Evolutionary conservation across 2,888 invertebrate species (phyloP), one percentile per base, ranked within the genome.

Genomic region (Eupithecia tripunctaria): DNA sequence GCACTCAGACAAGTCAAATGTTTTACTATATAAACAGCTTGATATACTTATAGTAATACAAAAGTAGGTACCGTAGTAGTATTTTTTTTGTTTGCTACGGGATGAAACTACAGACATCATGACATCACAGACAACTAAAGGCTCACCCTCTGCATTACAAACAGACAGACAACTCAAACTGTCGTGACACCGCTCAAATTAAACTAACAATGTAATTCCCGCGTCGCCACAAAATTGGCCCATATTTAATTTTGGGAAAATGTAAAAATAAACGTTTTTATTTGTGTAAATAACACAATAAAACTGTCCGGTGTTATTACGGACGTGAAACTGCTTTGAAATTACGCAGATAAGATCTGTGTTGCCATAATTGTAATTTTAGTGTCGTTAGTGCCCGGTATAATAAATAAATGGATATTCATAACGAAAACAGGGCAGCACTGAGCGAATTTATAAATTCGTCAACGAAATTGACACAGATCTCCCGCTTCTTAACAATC

Each of bases 221-320:
- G 86, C 70, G 67, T 41, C 64, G 36, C 38, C 32, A 64, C 74
- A 47, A 43, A 93, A 94, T 93, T 94, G 88, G 92, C 85, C 90
- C 91, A 90, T 94, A 94, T 93, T 94, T 94, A 94, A 94, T 94
- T 93, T 94, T 93, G 92, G 93, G 94, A 94, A 94, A 94, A 94
- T 94, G 93, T 94, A 88, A 90, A 94, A 93, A 94, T 94, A 94
- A 94, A 94, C 93, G 94, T 92, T 94, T 94, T 94, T 93, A 94
- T 94, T 94, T 94, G 94, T 94, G 94, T 94, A 94, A 94, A 94
- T 94, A 94, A 93, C 93, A 94, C 94, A 94, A 94, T 94, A 93
- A 94, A 93, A 92, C 90, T 86, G 88, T 84, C 72, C 85, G 85
- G 82, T 80, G 89, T 88, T 82, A 92, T 93, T 93, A 93, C 85